Evolutionary conservation across 1,140 invertebrate species (phyloP).

Genomic region (Rhopalosiphum maidis): DNA sequence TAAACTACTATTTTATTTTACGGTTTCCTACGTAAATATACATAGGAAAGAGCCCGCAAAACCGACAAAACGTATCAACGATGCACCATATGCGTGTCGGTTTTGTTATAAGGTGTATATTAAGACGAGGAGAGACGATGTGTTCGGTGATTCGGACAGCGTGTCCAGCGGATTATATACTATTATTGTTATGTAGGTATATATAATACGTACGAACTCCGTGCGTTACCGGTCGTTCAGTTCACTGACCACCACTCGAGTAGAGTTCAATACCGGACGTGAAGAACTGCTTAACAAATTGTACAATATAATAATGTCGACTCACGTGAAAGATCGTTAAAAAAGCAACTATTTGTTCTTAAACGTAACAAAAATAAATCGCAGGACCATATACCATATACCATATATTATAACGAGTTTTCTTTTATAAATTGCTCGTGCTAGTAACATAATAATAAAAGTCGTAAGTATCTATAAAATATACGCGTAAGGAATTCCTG

Average conservation of each 20-base stretch:
- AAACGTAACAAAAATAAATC: neutral
- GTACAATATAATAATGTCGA: neutral
- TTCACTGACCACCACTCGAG: slow-evolving; percentile 55
- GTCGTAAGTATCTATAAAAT: neutral
- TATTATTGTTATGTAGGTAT: neutral
- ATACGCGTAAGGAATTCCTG: neutral
- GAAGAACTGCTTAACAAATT: neutral
- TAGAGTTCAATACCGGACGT: slow-evolving; percentile 41
- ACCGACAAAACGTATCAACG: neutral
- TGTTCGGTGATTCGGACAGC: slow-evolving; percentile 8
- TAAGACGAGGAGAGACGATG: neutral
- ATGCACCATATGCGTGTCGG: neutral
- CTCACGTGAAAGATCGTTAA: neutral
- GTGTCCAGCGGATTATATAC: neutral
- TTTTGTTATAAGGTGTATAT: neutral
- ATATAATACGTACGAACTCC: neutral
- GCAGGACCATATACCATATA: neutral
- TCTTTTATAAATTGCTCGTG: neutral
- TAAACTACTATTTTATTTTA: neutral
- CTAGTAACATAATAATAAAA: neutral
- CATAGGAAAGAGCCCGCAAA: neutral
- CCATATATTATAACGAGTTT: neutral
- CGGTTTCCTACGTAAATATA: neutral
- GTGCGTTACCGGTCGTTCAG: slow-evolving; percentile 45
- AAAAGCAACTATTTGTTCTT: neutral